Evolutionary conservation across 92 coral and sea anemone species (phyloP), one percentile per base, ranked within the genome.

Genomic region (Bergia puertoricense): DNA sequence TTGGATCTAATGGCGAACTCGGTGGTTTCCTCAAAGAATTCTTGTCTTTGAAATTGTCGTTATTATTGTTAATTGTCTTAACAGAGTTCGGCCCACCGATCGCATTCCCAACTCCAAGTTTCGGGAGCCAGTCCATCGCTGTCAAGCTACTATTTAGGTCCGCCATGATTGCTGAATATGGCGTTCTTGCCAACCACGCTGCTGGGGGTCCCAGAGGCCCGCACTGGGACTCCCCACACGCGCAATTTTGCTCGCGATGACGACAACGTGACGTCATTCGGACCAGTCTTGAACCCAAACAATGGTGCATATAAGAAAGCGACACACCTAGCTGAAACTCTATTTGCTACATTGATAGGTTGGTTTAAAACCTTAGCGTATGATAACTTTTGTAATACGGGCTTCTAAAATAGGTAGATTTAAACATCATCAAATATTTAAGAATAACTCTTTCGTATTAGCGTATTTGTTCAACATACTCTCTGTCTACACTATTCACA

Each of bases 91-190:
- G 93, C 81, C 93, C 95, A 48, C 89, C 93, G 89, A 97, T 92
- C 73, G 98, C 96, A 44, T 88, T 91, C 65, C 99, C 99, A 50
- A 97, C 99, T 87, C 96, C 96, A 16, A 97, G 98, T 91, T 97
- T 97, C 9, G 99, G 99, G 92, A 97, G 98, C 99, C 99, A 97
- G 95, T 97, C 99, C 99, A 97, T 97, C 86, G 99, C 98, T 82
- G 99, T 97, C 82, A 95, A 94, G 91, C 99, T 97, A 88, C 96
- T 96, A 83, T 95, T 97, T 74, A 95, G 93, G 82, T 97, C 99
- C 96, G 99, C 99, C 99, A 97, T 97, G 92, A 96, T 95, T 92
- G 79, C 93, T 81, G 89, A 93, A 93, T 84, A 93, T 95, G 96
- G 98, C 98, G 98, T 95, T 94, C 99, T 95, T 95, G 99, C 99